These are phyloP conservation scores for Chrysolina haemoptera DNA, from an alignment of 2,888 invertebrate species.

Conservation along the genomic window DNA sequence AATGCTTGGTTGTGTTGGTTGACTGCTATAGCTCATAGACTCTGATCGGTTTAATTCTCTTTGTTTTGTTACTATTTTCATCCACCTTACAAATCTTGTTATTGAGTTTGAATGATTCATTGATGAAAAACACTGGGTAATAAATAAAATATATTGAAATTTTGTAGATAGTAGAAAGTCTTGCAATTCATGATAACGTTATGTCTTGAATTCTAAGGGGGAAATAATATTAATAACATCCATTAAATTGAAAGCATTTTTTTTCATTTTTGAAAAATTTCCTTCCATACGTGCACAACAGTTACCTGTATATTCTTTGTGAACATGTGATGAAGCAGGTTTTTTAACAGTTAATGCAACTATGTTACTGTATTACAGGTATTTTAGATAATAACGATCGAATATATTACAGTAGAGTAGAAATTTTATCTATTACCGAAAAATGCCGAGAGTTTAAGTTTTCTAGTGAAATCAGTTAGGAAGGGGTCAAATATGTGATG, in stretches of 20 bases:
- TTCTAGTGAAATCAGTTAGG: background rate
- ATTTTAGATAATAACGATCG: slow-evolving; percentile 6
- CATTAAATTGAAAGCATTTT: no score
- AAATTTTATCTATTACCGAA: background rate
- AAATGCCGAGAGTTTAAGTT: slow-evolving; percentile 2
- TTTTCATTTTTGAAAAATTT: no score
- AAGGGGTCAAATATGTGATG: background rate
- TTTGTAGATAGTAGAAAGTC: background rate
- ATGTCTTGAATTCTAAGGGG: background rate
- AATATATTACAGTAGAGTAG: slow-evolving; percentile 14
- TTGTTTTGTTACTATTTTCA: background rate
- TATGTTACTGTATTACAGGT: slow-evolving; percentile 1
- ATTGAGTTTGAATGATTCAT: background rate
- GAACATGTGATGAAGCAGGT: no score
- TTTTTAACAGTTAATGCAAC: background rate
- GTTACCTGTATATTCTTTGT: no score
- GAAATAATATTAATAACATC: background rate
- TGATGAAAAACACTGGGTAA: background rate
- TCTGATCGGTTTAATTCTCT: background rate
- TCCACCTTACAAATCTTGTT: slow-evolving; percentile 8
- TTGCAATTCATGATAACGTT: background rate
- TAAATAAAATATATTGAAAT: background rate
- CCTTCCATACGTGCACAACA: no score
- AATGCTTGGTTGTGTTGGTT: no score
- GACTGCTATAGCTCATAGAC: background rate